Base-by-base conservation (phyloP, 2,888 invertebrate species). In the Drosophila helvetica region DNA sequence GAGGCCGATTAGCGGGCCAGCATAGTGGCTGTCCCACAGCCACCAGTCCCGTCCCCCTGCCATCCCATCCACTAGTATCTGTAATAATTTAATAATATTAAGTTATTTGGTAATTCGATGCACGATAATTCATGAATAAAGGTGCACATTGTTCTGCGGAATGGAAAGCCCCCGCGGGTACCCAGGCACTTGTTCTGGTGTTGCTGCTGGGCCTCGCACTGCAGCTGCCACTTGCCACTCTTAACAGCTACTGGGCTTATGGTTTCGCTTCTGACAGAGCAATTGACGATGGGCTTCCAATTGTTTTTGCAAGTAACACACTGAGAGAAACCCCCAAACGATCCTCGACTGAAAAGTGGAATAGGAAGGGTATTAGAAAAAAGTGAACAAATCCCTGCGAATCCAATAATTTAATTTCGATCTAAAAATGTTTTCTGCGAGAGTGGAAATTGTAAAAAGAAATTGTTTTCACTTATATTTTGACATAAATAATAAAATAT, bases 31-130 rank as follows among this genome's bases (percentile, higher is more conserved):
- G n/a, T n/a, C n/a, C n/a, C n/a, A n/a, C n/a, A n/a, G n/a, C n/a
- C n/a, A 22, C 22, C 12, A 3, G 12, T 33, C 22, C 22, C 12
- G 2, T 10, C 22, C 51, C 12, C 45, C 22, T 1, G 56, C 9
- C 46, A 25, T n/a, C 18, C 1, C 46, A 25, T 19, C 27, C 1
- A 4, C 15, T 33, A 25, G 42, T 59, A 56, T 72, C 59, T 60
- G 58, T 65, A 63, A 64, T 51, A 59, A 66, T 57, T 68, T 64
- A 57, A 52, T 42, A 73, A 52, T 60, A 58, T 50, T 66, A 62
- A 67, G 59, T 50, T 73, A 70, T 77, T 80, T 72, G 82, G 79
- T 81, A 85, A 80, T 74, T 74, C 52, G 71, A 84, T 80, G 71
- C 81, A 47, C 60, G 52, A 48, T 25, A 66, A 56, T 50, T 38